Percentiles rank a stretch among this genome's conserved stretches.
Evolutionary conservation across 2,888 invertebrate genomes (phyloP).

Genomic region (Caenorhabditis imperialis): DNA sequence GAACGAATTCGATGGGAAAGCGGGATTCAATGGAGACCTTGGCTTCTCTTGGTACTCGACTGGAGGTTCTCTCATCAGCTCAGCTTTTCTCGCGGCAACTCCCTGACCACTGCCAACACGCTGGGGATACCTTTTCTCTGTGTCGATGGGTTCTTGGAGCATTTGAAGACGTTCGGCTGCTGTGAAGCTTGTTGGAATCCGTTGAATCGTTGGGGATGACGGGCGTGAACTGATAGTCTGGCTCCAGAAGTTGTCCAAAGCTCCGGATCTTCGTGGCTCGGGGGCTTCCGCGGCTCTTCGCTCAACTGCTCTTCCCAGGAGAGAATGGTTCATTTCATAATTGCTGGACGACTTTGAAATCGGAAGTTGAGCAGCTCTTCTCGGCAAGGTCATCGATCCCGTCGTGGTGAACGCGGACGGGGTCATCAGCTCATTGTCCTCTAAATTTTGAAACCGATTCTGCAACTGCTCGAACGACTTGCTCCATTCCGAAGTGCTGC

Average conservation of each 20-base stretch:
- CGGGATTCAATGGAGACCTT: conserved; percentile 45
- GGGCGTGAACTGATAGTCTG: conserved; percentile 66
- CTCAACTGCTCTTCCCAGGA: conserved; percentile 55
- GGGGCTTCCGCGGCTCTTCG: conserved; percentile 57
- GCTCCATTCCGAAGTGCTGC: conserved; percentile 71
- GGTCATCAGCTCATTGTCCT: conserved; percentile 29
- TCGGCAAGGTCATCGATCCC: conserved; percentile 54
- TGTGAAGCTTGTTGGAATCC: conserved; percentile 67
- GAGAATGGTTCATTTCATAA: conserved; percentile 55
- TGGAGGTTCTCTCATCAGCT: conserved; percentile 62
- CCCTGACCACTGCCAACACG: conserved; percentile 61
- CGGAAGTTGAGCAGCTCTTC: conserved; percentile 42
- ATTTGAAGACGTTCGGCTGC: conserved; percentile 75
- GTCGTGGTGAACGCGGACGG: conserved; percentile 45
- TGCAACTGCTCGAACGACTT: conserved; percentile 68
- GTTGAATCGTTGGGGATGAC: conserved; percentile 63
- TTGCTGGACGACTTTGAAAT: conserved; percentile 65
- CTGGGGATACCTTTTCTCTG: conserved; percentile 54
- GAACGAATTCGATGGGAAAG: conserved; percentile 48
- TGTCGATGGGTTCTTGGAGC: conserved; percentile 71
- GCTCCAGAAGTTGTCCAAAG: conserved; percentile 69
- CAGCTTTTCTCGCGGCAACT: conserved; percentile 66
- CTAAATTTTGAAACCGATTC: conserved; percentile 53
- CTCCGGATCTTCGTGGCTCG: conserved; percentile 55
- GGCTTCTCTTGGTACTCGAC: conserved; percentile 36